A percentile compares a stretch with the other conserved stretches of the same genome.
phyloP scores from a whole-genome alignment of 2,797 vertebrate species.

The Pelodytes ibericus region DNA sequence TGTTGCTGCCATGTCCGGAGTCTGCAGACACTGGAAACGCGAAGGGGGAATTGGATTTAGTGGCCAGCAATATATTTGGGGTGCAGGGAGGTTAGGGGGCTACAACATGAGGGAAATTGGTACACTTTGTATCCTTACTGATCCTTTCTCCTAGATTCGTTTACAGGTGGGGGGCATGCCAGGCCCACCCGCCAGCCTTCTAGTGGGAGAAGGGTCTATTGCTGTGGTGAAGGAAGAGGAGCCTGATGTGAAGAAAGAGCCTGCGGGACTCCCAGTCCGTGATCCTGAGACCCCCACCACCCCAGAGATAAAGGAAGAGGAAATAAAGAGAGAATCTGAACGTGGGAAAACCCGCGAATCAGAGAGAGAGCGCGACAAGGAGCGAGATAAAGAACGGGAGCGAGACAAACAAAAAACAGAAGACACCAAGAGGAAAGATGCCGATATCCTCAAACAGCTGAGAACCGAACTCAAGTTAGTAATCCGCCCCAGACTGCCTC shows the following conservation, averaged over 20 bases:
- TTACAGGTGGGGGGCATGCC: conserved; percentile 72
- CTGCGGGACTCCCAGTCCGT: conserved; percentile 65
- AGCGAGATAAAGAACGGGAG: conserved; percentile 62
- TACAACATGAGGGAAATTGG: too few relatives aligned
- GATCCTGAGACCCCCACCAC: conserved; percentile 70
- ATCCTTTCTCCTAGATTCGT: too few relatives aligned
- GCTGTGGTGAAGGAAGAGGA: conserved; percentile 65
- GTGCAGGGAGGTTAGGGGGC: too few relatives aligned
- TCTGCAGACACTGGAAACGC: too few relatives aligned
- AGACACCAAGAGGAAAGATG: conserved; percentile 89
- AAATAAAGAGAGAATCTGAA: conserved; percentile 66
- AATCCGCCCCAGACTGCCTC: too few relatives aligned
- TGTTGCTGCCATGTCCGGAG: too few relatives aligned
- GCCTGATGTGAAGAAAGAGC: conserved; percentile 70
- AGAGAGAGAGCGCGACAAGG: conserved; percentile 65
- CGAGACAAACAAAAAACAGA: conserved; percentile 76
- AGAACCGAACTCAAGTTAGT: conserved; percentile 85
- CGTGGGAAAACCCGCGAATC: conserved; percentile 76
- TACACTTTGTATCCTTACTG: too few relatives aligned
- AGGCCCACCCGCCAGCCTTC: conserved; percentile 32
- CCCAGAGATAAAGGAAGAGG: conserved; percentile 60
- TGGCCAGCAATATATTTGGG: too few relatives aligned
- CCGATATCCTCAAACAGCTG: conserved; percentile 87
- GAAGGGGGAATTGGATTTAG: too few relatives aligned
- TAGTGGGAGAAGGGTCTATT: conserved; percentile 55